These are phyloP conservation scores for Ptilodon capucinus DNA, from an alignment of 2,888 invertebrate genomes.

Conservation along the genomic window DNA sequence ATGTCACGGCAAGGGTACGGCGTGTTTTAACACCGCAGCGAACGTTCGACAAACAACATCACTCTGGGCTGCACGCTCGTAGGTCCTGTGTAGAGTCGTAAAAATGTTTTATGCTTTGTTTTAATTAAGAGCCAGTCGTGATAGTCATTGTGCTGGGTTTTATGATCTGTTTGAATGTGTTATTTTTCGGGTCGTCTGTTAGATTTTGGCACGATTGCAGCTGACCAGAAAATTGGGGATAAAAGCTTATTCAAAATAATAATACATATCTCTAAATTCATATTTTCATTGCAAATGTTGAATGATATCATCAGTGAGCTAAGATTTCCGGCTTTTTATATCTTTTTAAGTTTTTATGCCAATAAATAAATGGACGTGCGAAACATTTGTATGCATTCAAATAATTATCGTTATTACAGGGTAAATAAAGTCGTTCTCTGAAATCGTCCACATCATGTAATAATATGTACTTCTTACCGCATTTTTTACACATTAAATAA, in stretches of 20 bases:
- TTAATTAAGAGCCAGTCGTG: conserved; percentile 15
- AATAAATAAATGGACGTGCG: not conserved
- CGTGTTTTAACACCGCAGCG: conserved; percentile 30
- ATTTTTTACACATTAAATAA: conserved; percentile 5
- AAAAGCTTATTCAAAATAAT: not conserved
- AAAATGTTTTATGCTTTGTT: conserved; percentile 22
- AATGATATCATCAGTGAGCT: not conserved
- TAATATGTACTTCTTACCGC: conserved; percentile 1
- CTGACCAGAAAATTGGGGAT: not conserved
- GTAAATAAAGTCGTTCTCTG: not conserved
- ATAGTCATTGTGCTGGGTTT: not conserved
- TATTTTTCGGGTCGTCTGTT: not conserved
- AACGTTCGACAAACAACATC: conserved; percentile 18
- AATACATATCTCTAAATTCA: not conserved
- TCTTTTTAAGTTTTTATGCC: not conserved
- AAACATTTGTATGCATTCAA: not conserved
- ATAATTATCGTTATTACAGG: not conserved
- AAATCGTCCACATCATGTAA: conserved; percentile 1
- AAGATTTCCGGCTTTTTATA: not conserved
- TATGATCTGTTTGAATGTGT: not conserved
- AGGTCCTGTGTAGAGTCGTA: conserved; percentile 15
- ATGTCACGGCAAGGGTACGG: conserved; percentile 77
- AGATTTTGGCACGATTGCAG: not conserved
- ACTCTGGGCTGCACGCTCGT: conserved; percentile 6
- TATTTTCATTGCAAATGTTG: not conserved